Evolutionary conservation across 2,888 invertebrate species (phyloP).

Genomic region (Oeneis ivallda): DNA sequence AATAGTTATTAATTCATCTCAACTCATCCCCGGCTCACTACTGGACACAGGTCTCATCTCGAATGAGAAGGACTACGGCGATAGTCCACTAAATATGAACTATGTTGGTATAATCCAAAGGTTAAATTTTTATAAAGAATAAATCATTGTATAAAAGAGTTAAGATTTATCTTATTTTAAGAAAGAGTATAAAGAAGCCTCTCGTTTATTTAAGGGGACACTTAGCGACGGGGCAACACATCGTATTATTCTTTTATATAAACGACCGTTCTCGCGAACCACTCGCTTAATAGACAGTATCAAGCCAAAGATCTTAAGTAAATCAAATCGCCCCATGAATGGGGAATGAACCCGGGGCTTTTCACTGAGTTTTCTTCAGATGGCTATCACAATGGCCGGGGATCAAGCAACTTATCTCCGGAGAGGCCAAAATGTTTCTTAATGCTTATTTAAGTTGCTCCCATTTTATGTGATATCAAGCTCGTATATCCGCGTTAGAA

Average conservation of each 20-base stretch:
- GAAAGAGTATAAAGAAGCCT: constrained; percentile 30
- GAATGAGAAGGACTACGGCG: too few species aligned
- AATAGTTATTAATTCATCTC: too few species aligned
- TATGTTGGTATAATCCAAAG: background rate
- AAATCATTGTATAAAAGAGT: background rate
- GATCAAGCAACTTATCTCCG: constrained; percentile 76
- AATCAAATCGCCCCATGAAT: constrained; percentile 81
- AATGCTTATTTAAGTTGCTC: constrained; percentile 75
- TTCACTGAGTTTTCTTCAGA: constrained; percentile 74
- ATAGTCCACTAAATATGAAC: background rate
- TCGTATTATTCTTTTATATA: constrained; percentile 63
- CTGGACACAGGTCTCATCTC: too few species aligned
- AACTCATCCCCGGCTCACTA: too few species aligned
- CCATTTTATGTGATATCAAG: constrained; percentile 67
- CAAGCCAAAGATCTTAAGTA: constrained; percentile 78
- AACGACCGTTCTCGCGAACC: constrained; percentile 58
- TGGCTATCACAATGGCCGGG: constrained; percentile 78
- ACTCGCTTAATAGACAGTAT: constrained; percentile 78
- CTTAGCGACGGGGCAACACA: constrained; percentile 37
- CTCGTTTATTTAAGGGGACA: constrained; percentile 29
- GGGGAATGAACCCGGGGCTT: constrained; percentile 75
- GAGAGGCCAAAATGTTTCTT: constrained; percentile 76
- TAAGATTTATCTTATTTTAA: constrained; percentile 12
- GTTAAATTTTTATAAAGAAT: background rate
- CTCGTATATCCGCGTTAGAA: constrained; percentile 28